Percentiles rank a stretch among this genome's conserved stretches.
Evolutionary conservation across 2,797 vertebrate species (phyloP).

Genomic region (Ataeniobius toweri): DNA sequence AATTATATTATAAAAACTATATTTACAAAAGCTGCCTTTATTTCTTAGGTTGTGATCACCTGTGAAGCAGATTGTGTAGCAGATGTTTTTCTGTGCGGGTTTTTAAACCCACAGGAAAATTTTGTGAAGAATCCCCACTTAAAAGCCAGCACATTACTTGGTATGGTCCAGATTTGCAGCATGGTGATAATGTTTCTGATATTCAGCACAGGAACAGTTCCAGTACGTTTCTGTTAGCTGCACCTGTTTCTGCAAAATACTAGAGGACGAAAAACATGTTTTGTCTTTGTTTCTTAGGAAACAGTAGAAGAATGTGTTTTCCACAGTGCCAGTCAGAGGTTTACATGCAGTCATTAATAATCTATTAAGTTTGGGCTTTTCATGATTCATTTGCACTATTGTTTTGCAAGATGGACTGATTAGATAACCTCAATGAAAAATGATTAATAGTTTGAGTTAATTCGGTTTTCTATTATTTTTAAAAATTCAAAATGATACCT

Average conservation of each 20-base stretch:
- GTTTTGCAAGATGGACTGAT: not conserved
- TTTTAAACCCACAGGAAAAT: not conserved
- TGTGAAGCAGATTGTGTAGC: not conserved
- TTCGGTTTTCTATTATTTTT: not conserved
- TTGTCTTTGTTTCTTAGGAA: not conserved
- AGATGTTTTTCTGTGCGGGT: not conserved
- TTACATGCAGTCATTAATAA: not conserved
- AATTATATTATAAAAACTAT: not conserved
- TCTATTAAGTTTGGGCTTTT: not conserved
- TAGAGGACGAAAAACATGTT: not conserved
- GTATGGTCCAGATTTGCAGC: not conserved
- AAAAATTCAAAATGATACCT: not conserved
- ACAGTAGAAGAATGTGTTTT: not conserved
- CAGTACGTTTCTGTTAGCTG: not conserved
- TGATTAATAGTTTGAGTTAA: not conserved
- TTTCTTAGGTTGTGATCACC: not conserved
- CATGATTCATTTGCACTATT: not conserved
- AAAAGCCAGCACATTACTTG: not conserved
- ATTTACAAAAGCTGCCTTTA: not conserved
- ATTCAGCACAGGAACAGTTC: conserved; percentile 8
- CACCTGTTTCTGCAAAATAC: not conserved
- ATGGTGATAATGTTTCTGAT: not conserved
- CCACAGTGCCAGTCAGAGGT: not conserved
- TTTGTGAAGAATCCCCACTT: not conserved
- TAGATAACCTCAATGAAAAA: not conserved